These are phyloP conservation scores for Dysmachus trigonus DNA, from an alignment of 2,888 invertebrate genomes.

Conservation along the genomic window DNA sequence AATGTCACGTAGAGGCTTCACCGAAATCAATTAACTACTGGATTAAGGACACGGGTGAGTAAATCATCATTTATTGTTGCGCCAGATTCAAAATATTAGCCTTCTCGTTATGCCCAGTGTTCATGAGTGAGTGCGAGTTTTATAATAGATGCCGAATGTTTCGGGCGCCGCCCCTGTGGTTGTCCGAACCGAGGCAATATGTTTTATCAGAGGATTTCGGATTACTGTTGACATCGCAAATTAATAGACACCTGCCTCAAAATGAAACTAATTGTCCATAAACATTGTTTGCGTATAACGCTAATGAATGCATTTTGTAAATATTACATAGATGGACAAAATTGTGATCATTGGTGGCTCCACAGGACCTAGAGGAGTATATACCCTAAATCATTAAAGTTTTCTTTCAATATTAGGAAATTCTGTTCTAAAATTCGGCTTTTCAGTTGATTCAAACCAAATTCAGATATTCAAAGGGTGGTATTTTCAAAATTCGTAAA, in stretches of 20 bases:
- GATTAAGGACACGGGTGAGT: slow-evolving; percentile 85
- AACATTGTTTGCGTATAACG: neutral
- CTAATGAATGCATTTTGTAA: neutral
- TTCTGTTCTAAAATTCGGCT: no score
- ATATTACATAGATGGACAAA: neutral
- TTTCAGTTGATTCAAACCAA: no score
- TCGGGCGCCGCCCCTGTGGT: neutral
- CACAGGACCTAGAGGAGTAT: no score
- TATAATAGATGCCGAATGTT: neutral
- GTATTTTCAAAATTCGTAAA: no score
- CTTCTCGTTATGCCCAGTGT: slow-evolving; percentile 14
- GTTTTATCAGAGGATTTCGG: neutral
- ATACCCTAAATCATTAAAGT: no score
- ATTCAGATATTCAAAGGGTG: no score
- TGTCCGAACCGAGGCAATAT: neutral
- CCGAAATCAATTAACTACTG: slow-evolving; percentile 92
- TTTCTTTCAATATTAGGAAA: no score
- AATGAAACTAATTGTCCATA: slow-evolving; percentile 3
- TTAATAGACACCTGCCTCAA: neutral
- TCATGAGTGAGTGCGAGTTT: neutral
- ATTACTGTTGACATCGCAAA: neutral
- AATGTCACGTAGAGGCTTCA: slow-evolving; percentile 90
- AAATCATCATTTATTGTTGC: slow-evolving; percentile 48
- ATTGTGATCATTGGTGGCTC: neutral
- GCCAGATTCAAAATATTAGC: slow-evolving; percentile 42